Percentiles rank a stretch among this genome's conserved stretches.
Conservation (phyloP, 1,140 invertebrate species). For the Cydia splendana region DNA sequence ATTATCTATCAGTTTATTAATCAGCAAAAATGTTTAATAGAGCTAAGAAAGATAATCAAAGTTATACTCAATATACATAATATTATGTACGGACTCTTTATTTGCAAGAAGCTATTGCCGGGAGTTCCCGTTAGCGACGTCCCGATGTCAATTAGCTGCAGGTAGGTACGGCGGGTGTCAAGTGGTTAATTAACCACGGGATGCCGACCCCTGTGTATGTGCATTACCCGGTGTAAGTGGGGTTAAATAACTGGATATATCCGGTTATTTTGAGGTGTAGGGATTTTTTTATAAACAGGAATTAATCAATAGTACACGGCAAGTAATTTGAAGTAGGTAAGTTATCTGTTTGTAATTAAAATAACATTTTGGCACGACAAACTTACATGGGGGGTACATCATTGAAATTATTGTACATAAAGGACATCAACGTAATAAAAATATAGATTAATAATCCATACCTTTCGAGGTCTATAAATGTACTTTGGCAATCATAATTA, state of each 20-base stretch:
- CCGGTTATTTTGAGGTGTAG: background rate
- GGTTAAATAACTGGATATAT: background rate
- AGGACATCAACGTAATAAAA: no score
- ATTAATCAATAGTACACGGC: background rate
- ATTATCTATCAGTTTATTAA: no score
- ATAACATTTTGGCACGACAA: no score
- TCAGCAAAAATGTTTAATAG: no score
- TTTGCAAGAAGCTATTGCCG: background rate
- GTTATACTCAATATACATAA: no score
- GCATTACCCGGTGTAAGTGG: background rate
- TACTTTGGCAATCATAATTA: no score
- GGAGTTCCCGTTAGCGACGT: background rate
- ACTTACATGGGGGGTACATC: no score
- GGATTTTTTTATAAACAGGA: background rate
- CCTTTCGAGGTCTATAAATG: no score
- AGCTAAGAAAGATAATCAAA: no score
- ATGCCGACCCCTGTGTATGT: slow-evolving; percentile 1
- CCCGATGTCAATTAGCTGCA: slow-evolving; percentile 16
- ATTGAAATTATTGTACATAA: no score
- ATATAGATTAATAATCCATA: no score
- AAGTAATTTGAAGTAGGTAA: background rate
- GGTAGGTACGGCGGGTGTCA: slow-evolving; percentile 12
- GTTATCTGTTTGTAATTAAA: background rate
- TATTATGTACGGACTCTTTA: background rate
- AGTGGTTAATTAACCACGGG: slow-evolving; percentile 1